Evolutionary conservation across 2,888 invertebrate genomes (phyloP).

Genomic region (Drosophila quinaria): DNA sequence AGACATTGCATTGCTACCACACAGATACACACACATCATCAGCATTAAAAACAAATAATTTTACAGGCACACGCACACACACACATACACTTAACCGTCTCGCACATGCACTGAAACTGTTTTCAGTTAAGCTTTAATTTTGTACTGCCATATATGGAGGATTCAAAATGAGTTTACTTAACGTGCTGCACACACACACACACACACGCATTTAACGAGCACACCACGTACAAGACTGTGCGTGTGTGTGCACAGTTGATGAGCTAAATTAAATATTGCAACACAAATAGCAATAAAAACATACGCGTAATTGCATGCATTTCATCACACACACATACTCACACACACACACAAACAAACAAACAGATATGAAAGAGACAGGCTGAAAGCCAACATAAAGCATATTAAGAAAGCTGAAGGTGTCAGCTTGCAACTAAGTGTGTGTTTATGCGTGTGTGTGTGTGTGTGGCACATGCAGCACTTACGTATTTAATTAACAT

Average conservation of each 20-base stretch:
- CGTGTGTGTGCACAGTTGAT: slow-evolving; percentile 51
- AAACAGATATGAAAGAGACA: neutral
- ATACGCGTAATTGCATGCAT: slow-evolving; percentile 55
- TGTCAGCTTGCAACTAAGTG: slow-evolving; percentile 13
- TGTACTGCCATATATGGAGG: slow-evolving; percentile 28
- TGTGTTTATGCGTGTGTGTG: neutral
- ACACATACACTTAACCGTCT: neutral
- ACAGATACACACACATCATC: slow-evolving; percentile 28
- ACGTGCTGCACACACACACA: slow-evolving; percentile 21
- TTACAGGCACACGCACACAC: slow-evolving; percentile 16
- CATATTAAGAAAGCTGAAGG: slow-evolving; percentile 17
- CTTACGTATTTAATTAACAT: slow-evolving; percentile 40
- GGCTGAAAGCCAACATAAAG: slow-evolving; percentile 1
- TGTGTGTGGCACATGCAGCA: slow-evolving; percentile 8
- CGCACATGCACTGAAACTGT: slow-evolving; percentile 11
- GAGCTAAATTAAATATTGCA: slow-evolving; percentile 77
- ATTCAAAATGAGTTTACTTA: slow-evolving; percentile 28
- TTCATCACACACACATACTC: slow-evolving; percentile 46
- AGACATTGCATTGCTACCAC: slow-evolving; percentile 23
- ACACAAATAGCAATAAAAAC: slow-evolving; percentile 71
- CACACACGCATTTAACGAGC: slow-evolving; percentile 27
- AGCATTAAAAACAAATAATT: slow-evolving; percentile 60
- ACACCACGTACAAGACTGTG: slow-evolving; percentile 28
- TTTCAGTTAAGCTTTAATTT: slow-evolving; percentile 54
- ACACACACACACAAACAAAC: neutral